These are phyloP conservation scores for Drosophila parabipectinata DNA, from an alignment of 1,140 invertebrate genomes.

Conservation along the genomic window DNA sequence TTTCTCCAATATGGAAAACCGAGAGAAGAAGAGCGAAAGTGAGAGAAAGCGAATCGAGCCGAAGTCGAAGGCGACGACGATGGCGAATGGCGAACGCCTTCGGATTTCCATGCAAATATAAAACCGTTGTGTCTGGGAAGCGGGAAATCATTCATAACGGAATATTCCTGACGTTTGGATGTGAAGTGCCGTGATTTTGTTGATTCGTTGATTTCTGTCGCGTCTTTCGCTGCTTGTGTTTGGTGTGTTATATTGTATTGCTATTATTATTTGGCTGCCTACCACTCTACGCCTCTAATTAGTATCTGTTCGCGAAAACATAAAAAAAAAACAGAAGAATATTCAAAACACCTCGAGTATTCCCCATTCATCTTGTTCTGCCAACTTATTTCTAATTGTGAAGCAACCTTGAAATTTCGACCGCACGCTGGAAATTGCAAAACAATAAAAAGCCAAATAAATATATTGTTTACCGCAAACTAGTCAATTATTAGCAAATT, in stretches of 20 bases:
- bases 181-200: constrained; percentile 49
- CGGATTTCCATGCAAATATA: constrained; percentile 76
- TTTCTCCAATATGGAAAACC: constrained; percentile 59
- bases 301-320: constrained; percentile 21
- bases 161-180: constrained; percentile 65
- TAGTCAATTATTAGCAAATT: constrained; percentile 46
- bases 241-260: constrained; percentile 49
- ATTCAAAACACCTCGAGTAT: constrained; percentile 24
- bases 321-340: constrained; percentile 1
- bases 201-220: constrained; percentile 50
- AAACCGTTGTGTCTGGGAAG: constrained; percentile 54
- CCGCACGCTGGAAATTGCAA: constrained; percentile 48
- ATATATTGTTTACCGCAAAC: constrained; percentile 42
- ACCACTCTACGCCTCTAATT: constrained; percentile 21
- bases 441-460: constrained; percentile 15
- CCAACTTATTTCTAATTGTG: constrained; percentile 53
- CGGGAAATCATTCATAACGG: constrained; percentile 71
- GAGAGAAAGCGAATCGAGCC: constrained; percentile 11
- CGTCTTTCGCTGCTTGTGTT: constrained; percentile 71
- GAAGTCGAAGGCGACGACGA: constrained; percentile 14
- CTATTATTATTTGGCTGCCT: constrained; percentile 28
- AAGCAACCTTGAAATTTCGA: constrained; percentile 54
- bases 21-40: constrained; percentile 1
- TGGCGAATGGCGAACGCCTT: constrained; percentile 23
- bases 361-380: constrained; percentile 55